These are phyloP conservation scores for Plutomurus gul DNA, from an alignment of 1,140 invertebrate species.

Conservation along the genomic window DNA sequence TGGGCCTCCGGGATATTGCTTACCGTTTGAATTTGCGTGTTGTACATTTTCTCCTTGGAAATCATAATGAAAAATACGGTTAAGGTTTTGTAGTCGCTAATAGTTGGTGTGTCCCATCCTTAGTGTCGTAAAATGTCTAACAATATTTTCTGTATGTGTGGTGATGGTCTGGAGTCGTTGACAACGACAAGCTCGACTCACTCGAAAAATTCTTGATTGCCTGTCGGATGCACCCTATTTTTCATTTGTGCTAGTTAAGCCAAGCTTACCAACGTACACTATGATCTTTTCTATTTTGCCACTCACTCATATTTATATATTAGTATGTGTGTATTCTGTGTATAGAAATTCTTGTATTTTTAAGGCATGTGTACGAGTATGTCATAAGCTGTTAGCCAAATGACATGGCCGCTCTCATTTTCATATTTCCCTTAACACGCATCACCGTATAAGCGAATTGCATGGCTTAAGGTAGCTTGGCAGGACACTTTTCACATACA, in stretches of 20 bases:
- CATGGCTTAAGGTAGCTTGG: neutral
- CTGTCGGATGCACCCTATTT: conserved; percentile 45
- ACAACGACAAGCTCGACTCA: conserved; percentile 1
- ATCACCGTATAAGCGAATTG: conserved; percentile 15
- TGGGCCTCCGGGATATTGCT: no score
- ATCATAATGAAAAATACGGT: neutral
- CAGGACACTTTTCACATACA: neutral
- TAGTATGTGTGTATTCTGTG: neutral
- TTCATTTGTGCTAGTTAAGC: conserved; percentile 36
- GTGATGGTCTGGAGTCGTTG: neutral
- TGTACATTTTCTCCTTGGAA: no score
- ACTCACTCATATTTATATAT: neutral
- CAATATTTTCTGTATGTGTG: neutral
- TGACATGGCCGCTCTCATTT: conserved; percentile 36
- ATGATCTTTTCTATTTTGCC: neutral
- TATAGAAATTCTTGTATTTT: neutral
- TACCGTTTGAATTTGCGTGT: no score
- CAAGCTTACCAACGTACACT: neutral
- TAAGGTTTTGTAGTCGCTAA: neutral
- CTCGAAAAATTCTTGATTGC: conserved; percentile 36
- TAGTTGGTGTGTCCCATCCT: no score
- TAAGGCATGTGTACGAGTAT: neutral
- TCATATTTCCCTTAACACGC: conserved; percentile 38
- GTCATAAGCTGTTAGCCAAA: conserved; percentile 34
- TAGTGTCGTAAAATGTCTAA: no score